Base-by-base conservation (phyloP, 2,113 vertebrate genomes). In the Halcyon malimbica region DNA sequence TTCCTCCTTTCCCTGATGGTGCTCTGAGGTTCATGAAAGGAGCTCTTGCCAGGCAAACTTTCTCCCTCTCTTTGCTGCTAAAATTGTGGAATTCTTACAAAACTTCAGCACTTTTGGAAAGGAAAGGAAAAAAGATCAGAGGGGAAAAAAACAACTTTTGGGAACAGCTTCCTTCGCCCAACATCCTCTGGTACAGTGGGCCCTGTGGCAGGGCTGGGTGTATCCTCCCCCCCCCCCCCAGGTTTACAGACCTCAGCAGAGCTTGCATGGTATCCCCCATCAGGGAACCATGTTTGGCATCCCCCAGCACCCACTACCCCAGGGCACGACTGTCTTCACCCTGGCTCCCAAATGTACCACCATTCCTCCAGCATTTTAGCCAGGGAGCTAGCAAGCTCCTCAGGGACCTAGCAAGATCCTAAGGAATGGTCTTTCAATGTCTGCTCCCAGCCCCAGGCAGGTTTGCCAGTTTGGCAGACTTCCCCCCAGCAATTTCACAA, bases 261-360 rank as follows among this genome's bases (percentile, higher is more conserved):
- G 0, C 26, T 42, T n/a, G 31, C 9, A 26, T 10, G 42, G 54
- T n/a, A 23, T 25, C 4, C 13, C 14, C 15, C 17, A 4, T 6
- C 31, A 24, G 15, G 41, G 16, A 64, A 26, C 18, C 41, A n/a
- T 1, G 1, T 42, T 10, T 37, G n/a, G 35, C 54, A 87, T 39
- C 31, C 35, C 56, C 63, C 35, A 53, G 24, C 7, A 33, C 33
- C 37, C 46, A 31, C 50, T 39, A 33, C 57, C 35, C 56, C 1
- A 0, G 4, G 28, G 11, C 76, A 62, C 0, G 2, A 46, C 17
- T 1, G 1, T 44, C 26, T 33, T 86, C 4, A 0, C 13, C 16
- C 53, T 80, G 53, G 15, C 5, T 92, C 33, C 57, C 56, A 44
- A n/a, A 6, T 17, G 0, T 20, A n/a, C 33, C 31, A 23, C 26